Base-by-base conservation (phyloP, 2,113 vertebrate genomes). In the Budorcas taxicolor region DNA sequence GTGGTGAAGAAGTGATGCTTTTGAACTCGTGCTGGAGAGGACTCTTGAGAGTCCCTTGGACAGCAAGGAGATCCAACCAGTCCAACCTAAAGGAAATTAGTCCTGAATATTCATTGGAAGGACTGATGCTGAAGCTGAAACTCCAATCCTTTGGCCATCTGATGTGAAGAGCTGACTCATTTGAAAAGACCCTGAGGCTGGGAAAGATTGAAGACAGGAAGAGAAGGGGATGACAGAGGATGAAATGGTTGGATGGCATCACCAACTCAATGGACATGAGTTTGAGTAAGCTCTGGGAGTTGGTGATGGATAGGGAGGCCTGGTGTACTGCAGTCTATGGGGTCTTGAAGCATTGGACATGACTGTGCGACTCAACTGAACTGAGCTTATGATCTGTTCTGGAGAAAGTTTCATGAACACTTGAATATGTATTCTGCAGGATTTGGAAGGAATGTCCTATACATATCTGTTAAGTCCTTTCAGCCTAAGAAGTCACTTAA, bases 291-390 rank as follows among this genome's bases (percentile, higher is more conserved):
- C 64, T 36, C 33, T 19, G 17, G 64, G 17, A 67, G 16, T 19
- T 67, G 64, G 17, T n/a, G n/a, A 67, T 36, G 33, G 33, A 67
- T 0, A 67, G 64, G 33, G 64, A 36, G 8, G 64, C 16, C 17
- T 67, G 64, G 33, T 21, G 2, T 21, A 4, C 64, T 67, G 64
- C 16, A 67, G 64, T 19, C 64, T 5, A 67, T 21, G 33, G 64
- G 1, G 16, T 36, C 17, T 36, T 67, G 64, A 67, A 36, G 4
- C 2, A 0, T 11, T 36, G 4, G 33, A 67, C 17, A 67, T 1
- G 4, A 67, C 17, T 36, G 33, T 19, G 17, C 0, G 1, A 21
- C 33, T 36, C 33, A 67, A 67, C 64, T 67, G 8, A 67, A 67
- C 33, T 36, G 64, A 67, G 8, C 17, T 36, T 80, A 15, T 47